phyloP scores from a whole-genome alignment of 2,797 vertebrate species.

The Oryzias dopingdopingensis region DNA sequence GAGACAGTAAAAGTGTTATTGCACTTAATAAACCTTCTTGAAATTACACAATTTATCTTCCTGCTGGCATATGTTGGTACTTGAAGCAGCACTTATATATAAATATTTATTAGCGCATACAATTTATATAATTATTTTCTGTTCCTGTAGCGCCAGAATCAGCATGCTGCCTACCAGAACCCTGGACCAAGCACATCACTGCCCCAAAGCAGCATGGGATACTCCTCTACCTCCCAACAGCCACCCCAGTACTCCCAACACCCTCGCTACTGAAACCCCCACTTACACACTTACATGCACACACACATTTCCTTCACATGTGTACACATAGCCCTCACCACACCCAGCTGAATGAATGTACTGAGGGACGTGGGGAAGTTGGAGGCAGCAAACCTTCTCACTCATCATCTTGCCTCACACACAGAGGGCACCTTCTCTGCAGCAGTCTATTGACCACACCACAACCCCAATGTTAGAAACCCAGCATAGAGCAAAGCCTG shows the following conservation, averaged over 20 bases:
- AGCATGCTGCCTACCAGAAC: slow-evolving; percentile 99
- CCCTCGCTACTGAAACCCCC: slow-evolving; percentile 92
- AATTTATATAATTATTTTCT: neutral
- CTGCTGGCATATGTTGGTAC: no score
- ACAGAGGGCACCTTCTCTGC: slow-evolving; percentile 55
- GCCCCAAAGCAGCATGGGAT: slow-evolving; percentile 99
- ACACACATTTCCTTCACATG: slow-evolving; percentile 13
- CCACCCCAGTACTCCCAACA: slow-evolving; percentile 99
- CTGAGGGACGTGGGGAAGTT: slow-evolving; percentile 61
- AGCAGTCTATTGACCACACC: slow-evolving; percentile 44
- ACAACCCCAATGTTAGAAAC: slow-evolving; percentile 52
- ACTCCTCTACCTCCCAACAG: slow-evolving; percentile 99
- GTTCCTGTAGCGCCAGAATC: slow-evolving; percentile 92
- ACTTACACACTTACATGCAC: slow-evolving; percentile 26
- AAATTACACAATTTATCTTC: no score
- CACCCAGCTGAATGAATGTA: slow-evolving; percentile 76
- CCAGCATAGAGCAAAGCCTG: slow-evolving; percentile 33
- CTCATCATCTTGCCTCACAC: slow-evolving; percentile 19
- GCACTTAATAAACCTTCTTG: no score
- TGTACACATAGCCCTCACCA: slow-evolving; percentile 44
- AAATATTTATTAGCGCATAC: neutral
- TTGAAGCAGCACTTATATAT: no score
- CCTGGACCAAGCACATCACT: slow-evolving; percentile 99
- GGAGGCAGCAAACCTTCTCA: slow-evolving; percentile 38
- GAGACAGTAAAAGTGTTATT: no score